Conservation (phyloP, 1,140 invertebrate genomes). For the Colletes gigas region DNA sequence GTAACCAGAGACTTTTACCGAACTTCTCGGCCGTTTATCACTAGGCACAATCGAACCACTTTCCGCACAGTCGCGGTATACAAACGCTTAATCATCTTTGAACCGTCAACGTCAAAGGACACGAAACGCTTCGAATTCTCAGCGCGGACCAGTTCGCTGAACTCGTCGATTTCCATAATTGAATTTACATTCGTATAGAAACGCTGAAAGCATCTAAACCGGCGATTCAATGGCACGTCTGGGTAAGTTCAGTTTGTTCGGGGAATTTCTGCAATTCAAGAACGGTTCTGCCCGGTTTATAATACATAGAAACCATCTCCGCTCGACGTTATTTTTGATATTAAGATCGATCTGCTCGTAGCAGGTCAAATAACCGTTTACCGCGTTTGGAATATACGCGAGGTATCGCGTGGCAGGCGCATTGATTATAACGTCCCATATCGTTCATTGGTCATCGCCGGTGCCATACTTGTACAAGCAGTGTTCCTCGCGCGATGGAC, state of each 20-base stretch:
- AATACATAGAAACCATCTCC: background rate
- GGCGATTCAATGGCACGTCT: background rate
- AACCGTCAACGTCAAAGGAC: background rate
- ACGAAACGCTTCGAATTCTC: background rate
- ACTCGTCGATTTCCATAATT: constrained; percentile 43
- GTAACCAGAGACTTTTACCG: background rate
- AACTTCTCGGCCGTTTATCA: background rate
- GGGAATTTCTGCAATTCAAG: background rate
- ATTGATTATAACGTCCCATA: constrained; percentile 7
- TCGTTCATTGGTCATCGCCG: constrained; percentile 5
- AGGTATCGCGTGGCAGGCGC: background rate
- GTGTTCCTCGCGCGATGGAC: background rate
- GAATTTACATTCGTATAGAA: constrained; percentile 14
- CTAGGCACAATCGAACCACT: too few relatives aligned
- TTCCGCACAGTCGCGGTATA: background rate
- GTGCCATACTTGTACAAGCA: constrained; percentile 1
- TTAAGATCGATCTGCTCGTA: background rate
- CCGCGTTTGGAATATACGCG: background rate
- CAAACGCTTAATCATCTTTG: constrained; percentile 6
- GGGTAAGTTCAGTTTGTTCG: background rate
- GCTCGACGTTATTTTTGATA: background rate
- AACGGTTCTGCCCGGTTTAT: background rate
- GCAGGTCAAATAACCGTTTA: background rate
- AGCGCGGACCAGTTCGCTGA: constrained; percentile 7
- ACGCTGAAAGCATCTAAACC: background rate